Base-by-base conservation (phyloP, 2,797 vertebrate genomes). In the Sebastes diploproa region DNA sequence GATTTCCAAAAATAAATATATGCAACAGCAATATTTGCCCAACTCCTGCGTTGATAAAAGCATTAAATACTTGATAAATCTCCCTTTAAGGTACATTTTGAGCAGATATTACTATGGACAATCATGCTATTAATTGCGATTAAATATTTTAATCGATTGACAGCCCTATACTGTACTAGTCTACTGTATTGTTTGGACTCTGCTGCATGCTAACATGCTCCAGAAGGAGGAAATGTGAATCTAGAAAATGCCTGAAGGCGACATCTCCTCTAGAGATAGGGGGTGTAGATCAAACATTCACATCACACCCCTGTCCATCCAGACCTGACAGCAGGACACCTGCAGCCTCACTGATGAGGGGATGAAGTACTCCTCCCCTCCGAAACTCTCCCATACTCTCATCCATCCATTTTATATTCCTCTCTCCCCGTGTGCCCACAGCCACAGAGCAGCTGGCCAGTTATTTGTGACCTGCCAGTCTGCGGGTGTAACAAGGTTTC, bases 391-490 rank as follows among this genome's bases (percentile, higher is more conserved):
- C 50, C 89, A 81, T 89, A 84, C 85, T 84, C 84, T 85, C 89
- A 89, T 89, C 84, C 85, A 82, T 89, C 88, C 85, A 80, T 92
- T 91, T 89, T 90, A 80, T 85, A 83, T 81, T 88, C 88, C 81
- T 82, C 82, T 59, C 83, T 84, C 77, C 75, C 75, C 25, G n/a
- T 72, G 84, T 60, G 82, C 83, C 74, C 80, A 82, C 82, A 90
- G 88, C 85, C 79, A 90, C 89, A 30, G 89, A 94, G 90, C 88
- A 93, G 92, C 91, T 92, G 91, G 89, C 87, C 81, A 86, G 92
- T 94, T 94, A 92, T 95, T 93, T 93, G 91, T 89, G 87, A 94
- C 94, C 93, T 92, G 91, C 90, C 94, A 87, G 88, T 94, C 92
- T 91, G 86, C 70, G 75, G 86, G 92, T 94, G 92, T 91, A 93